phyloP scores from a whole-genome alignment of 1,140 invertebrate genomes.

The Drosophila sturtevanti region DNA sequence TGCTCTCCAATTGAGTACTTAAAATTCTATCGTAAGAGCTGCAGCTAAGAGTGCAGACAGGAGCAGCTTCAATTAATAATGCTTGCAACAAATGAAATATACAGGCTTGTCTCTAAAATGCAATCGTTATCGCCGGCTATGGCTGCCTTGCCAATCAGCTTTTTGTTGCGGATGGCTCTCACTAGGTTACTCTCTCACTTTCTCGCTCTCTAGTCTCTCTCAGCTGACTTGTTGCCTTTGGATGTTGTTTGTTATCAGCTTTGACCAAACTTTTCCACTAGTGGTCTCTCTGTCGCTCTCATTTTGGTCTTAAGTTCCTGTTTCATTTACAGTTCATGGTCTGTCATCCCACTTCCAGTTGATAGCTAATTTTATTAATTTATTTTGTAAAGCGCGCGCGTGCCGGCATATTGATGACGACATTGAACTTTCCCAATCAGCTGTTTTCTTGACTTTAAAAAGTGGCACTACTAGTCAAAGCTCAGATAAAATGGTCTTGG shows the following conservation, averaged over 20 bases:
- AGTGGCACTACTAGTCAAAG: background rate
- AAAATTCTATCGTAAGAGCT: background rate
- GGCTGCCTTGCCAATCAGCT: conserved; percentile 39
- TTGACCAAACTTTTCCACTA: conserved; percentile 47
- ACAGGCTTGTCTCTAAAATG: conserved; percentile 20
- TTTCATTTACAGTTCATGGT: background rate
- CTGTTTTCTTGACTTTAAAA: background rate
- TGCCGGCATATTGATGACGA: background rate
- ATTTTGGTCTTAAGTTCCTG: conserved; percentile 31
- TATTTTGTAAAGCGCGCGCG: background rate
- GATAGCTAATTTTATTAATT: background rate
- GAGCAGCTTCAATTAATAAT: conserved; percentile 31
- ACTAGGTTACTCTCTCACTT: background rate
- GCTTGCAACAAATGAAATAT: conserved; percentile 12
- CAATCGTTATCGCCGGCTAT: conserved; percentile 67
- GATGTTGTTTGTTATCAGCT: conserved; percentile 20
- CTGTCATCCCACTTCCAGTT: background rate
- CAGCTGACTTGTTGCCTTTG: conserved; percentile 20
- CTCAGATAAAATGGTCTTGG: background rate
- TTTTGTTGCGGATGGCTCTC: conserved; percentile 21
- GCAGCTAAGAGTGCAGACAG: conserved; percentile 6
- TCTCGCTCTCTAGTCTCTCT: conserved; percentile 2
- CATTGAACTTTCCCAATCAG: background rate
- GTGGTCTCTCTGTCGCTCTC: background rate
- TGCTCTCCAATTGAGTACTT: conserved; percentile 16